Evolutionary conservation across 2,797 vertebrate genomes (phyloP), one percentile per base, ranked within the genome.

Genomic region (Hyperoplus lanceolatus): DNA sequence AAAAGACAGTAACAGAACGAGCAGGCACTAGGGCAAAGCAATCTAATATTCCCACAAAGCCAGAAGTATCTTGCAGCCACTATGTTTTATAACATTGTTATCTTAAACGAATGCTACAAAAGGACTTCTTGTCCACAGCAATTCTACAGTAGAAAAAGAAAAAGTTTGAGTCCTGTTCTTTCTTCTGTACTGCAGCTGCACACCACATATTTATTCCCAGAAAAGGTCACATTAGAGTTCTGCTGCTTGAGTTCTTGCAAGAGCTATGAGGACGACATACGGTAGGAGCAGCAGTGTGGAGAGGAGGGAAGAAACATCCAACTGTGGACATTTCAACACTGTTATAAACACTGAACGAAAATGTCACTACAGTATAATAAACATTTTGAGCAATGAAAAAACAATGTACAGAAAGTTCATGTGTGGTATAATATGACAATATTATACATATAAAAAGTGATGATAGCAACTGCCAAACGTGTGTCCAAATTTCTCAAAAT

Each of bases 31-130:
- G 73, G 61, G 61, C 43, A 85, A 77, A 69, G 68, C 68, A 75
- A 89, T 87, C 78, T 80, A 74, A 85, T 88, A 69, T 83, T 60
- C 53, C 73, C 56, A 77, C 76, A 42, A 89, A 88, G 72, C 77
- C 77, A 83, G 70, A 86, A 70, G 66, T 74, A 81, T 72, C 66
- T 78, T 68, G 53, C 67, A 82, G 71, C 63, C 56, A 38, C 65
- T 21, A 10, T 77, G 82, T 56, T 85, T 84, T 80, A 84, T 83
- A 83, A 75, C 77, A 70, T 58, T 75, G 72, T 86, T 90, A 89
- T 87, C 82, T 83, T 75, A 85, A 92, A 89, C 78, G 56, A 85
- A 86, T 83, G 77, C 75, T 74, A 38, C 67, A 85, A 83, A 90
- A 89, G 83, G 83, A 68, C 82, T 81, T 89, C 39, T 83, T 64